These are phyloP conservation scores for Agrilus mali DNA, from an alignment of 2,888 invertebrate genomes.

Conservation along the genomic window DNA sequence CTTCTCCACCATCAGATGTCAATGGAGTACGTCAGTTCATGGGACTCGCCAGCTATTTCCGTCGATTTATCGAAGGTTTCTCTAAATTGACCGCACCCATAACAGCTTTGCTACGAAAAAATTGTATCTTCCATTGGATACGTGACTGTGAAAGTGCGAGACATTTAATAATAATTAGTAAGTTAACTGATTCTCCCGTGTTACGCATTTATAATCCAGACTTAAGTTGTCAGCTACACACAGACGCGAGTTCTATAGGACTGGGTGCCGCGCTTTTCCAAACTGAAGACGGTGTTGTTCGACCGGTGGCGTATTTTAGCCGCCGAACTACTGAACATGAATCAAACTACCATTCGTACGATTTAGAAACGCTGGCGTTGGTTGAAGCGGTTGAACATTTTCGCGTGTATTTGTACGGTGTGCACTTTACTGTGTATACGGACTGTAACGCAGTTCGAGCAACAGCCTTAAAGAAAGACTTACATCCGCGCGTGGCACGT, in stretches of 20 bases:
- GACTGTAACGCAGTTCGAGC: conserved; percentile 8
- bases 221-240: background rate
- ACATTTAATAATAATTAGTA: background rate
- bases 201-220: conserved; percentile 1
- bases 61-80: conserved; percentile 6
- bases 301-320: background rate
- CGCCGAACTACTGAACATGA: conserved; percentile 6
- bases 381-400: too few relatives aligned
- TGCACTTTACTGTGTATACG: too few relatives aligned
- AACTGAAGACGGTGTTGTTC: background rate
- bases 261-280: background rate
- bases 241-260: conserved; percentile 3
- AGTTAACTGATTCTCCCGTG: background rate
- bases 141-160: background rate
- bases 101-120: conserved; percentile 4
- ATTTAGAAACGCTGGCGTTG: conserved; percentile 1
- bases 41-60: too few relatives aligned
- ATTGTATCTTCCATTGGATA: background rate
- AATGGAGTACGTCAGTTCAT: too few relatives aligned
- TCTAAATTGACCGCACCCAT: conserved; percentile 9
- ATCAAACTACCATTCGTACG: conserved; percentile 14
- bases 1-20: too few relatives aligned
- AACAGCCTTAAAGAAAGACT: conserved; percentile 8
- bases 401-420: too few relatives aligned
- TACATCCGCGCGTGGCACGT: too few relatives aligned